Percentiles rank a stretch among this genome's conserved stretches.
Conservation (phyloP, 2,797 vertebrate genomes). For the Lagocephalus sceleratus region DNA sequence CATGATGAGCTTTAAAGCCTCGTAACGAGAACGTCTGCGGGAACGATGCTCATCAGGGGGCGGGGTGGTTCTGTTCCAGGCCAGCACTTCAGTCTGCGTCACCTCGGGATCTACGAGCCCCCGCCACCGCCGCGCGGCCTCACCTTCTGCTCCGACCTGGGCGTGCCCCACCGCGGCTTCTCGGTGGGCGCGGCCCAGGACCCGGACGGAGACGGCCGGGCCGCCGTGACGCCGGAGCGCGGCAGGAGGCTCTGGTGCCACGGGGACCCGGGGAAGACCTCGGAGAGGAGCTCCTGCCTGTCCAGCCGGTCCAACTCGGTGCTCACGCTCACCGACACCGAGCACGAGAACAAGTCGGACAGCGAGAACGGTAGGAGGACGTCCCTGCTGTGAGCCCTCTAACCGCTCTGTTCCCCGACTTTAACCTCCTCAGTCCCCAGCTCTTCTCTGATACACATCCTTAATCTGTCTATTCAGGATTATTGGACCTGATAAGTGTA, state of each 20-base stretch:
- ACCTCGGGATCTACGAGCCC: conserved; percentile 97
- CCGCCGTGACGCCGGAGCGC: conserved; percentile 95
- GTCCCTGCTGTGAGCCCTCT: no score
- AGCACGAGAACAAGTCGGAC: conserved; percentile 98
- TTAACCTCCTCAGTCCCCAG: no score
- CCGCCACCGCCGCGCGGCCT: conserved; percentile 90
- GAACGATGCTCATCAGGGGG: no score
- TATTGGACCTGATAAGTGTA: no score
- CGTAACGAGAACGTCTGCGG: no score
- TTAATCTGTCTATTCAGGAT: no score
- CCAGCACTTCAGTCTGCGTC: conserved; percentile 95
- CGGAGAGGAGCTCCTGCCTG: conserved; percentile 88
- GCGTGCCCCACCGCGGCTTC: conserved; percentile 93
- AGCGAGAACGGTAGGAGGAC: conserved; percentile 89
- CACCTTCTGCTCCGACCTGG: conserved; percentile 95
- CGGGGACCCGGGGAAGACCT: conserved; percentile 76
- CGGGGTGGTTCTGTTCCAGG: conserved; percentile 66
- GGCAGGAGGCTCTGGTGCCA: conserved; percentile 95
- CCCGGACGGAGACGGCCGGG: conserved; percentile 86
- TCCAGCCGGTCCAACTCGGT: conserved; percentile 98
- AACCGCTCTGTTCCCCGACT: no score
- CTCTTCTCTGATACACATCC: no score
- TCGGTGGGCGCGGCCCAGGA: conserved; percentile 88
- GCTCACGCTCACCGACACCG: conserved; percentile 95
- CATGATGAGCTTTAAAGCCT: no score